Evolutionary conservation across 2,888 invertebrate genomes (phyloP), one percentile per base, ranked within the genome.

Genomic region (Pandemis corylana): DNA sequence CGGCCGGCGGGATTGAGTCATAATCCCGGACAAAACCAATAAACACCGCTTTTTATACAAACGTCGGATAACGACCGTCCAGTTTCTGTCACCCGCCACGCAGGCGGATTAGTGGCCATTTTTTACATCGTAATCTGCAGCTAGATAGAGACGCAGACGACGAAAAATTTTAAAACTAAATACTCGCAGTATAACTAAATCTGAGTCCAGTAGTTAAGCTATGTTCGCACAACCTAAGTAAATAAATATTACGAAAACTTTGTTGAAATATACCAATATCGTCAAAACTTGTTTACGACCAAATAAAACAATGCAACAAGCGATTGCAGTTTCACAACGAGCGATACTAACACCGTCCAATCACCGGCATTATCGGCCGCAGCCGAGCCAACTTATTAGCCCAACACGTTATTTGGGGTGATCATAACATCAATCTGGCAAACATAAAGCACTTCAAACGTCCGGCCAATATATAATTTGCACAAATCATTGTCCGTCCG

Each of bases 401-500:
- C 41, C 4, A 28, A 51, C 62, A 44, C 59, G 69, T 74, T 56
- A 74, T 70, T 74, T 61, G 49, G 28, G 61, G 71, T 61, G 73
- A 61, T 61, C 74, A 66, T 69, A 69, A 73, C 74, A 66, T 70
- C 69, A 69, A 62, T 62, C 68, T 20, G 13, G 12, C 51, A 28
- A n/a, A 41, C 66, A 70, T 75, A 70, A 70, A 67, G 62, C 70
- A 69, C 74, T 56, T 56, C 62, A 62, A 51, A 51, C 64, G 70
- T 65, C 59, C 71, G 80, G 78, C 77, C 81, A 46, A 72, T 64
- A 68, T 85, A 84, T 87, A 88, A 90, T 90, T 87, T 89, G 86
- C 87, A 85, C 89, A 87, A 89, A 89, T 89, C 87, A 89, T 85
- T 84, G 87, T 84, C 82, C 83, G 80, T 76, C 78, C 68, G 72